Evolutionary conservation across 2,113 vertebrate species (phyloP).

Genomic region (Zosterops hypoxanthus): DNA sequence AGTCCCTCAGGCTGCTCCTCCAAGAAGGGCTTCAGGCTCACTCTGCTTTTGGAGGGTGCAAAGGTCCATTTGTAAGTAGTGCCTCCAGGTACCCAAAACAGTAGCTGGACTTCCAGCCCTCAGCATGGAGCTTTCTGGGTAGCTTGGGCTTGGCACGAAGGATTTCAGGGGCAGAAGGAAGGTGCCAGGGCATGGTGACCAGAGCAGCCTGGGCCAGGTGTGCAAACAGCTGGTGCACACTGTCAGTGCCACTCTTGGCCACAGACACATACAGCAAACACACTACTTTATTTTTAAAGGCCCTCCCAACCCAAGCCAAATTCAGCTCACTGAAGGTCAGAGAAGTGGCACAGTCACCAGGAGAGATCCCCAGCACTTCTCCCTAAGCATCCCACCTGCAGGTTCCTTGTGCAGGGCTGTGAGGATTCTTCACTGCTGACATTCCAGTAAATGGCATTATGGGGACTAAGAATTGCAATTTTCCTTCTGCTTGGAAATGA

Average conservation of each 20-base stretch:
- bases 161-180: not conserved
- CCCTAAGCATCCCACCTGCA: not conserved
- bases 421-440: not conserved
- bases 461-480: not conserved
- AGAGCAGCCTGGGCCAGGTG: accelerated
- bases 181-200: not conserved
- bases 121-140: not conserved
- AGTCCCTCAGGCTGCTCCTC: accelerated
- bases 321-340: not conserved
- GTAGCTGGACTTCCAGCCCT: not conserved
- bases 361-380: not conserved
- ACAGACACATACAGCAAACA: not conserved
- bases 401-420: not conserved
- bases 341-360: not conserved
- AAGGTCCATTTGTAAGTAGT: not conserved
- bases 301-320: not conserved
- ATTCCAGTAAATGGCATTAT: not conserved
- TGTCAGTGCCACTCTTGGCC: not conserved
- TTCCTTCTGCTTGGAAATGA: not conserved
- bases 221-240: not conserved
- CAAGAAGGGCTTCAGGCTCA: not conserved
- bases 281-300: not conserved
- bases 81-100: not conserved
- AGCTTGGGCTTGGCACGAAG: not conserved
- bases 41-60: not conserved